phyloP scores from a whole-genome alignment of 2,113 vertebrate species.

The Tupaia chinensis region DNA sequence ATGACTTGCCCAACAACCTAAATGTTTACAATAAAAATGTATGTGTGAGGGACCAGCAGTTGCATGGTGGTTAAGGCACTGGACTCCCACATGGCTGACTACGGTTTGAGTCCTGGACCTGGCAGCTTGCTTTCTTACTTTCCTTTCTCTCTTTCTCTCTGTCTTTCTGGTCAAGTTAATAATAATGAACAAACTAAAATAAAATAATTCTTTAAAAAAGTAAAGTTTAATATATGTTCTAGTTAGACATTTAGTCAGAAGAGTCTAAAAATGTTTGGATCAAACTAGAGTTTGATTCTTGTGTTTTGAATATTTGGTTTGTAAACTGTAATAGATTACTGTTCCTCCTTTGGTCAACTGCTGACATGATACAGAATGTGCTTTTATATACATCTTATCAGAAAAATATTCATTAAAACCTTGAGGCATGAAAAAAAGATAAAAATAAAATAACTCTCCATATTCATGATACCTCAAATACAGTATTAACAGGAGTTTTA shows the following conservation, averaged over 20 bases:
- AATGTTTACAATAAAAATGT: conserved; percentile 20
- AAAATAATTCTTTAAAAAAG: too few species aligned
- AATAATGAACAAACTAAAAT: too few species aligned
- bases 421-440: neutral
- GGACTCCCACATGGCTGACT: too few species aligned
- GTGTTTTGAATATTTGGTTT: neutral
- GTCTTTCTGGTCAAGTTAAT: too few species aligned
- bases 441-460: neutral
- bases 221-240: neutral
- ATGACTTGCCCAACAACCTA: too few species aligned
- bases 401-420: neutral
- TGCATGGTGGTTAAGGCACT: too few species aligned
- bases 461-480: neutral
- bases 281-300: neutral
- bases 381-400: neutral
- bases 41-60: neutral
- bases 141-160: too few species aligned
- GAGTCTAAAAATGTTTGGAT: neutral
- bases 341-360: neutral
- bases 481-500: neutral
- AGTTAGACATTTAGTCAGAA: conserved; percentile 36
- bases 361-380: neutral
- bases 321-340: neutral
- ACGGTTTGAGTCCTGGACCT: too few species aligned
- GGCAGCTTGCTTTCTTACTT: too few species aligned